phyloP scores from a whole-genome alignment of 2,797 vertebrate genomes.

The Rhabdomys pumilio region DNA sequence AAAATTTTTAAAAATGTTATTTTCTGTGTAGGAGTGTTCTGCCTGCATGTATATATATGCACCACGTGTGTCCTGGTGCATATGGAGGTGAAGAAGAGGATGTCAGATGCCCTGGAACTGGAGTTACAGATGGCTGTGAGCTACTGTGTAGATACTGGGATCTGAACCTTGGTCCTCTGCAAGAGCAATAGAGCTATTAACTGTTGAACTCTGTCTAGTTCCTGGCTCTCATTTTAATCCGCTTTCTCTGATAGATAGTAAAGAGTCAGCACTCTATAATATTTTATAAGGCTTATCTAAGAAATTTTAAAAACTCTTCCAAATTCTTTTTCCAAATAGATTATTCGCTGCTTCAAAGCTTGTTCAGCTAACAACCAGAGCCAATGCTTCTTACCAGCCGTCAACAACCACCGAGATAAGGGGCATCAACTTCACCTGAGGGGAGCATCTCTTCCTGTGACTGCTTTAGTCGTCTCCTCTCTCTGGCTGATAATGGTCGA shows the following conservation, averaged over 20 bases:
- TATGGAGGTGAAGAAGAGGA: background rate
- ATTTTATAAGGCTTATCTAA: slow-evolving; percentile 52
- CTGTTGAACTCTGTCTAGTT: background rate
- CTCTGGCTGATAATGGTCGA: slow-evolving; percentile 95
- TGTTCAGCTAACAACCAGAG: slow-evolving; percentile 26
- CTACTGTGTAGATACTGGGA: too few species aligned
- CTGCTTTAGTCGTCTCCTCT: slow-evolving; percentile 96
- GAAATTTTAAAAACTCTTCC: slow-evolving; percentile 43
- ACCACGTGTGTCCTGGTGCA: background rate
- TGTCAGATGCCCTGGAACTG: background rate
- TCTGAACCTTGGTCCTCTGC: background rate
- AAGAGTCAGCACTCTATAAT: background rate
- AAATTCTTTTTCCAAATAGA: slow-evolving; percentile 18
- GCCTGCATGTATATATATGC: too few species aligned
- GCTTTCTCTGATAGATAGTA: slow-evolving; percentile 43
- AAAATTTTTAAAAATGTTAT: background rate
- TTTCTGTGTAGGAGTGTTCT: background rate
- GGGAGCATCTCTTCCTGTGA: slow-evolving; percentile 91
- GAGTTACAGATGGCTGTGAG: background rate
- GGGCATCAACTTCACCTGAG: slow-evolving; percentile 88
- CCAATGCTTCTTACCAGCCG: background rate
- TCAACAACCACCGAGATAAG: background rate
- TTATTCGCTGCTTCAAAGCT: slow-evolving; percentile 24
- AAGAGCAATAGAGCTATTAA: too few species aligned
- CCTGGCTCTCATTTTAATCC: slow-evolving; percentile 23